phyloP scores from a whole-genome alignment of 2,888 invertebrate genomes.

The Emmelina monodactyla region DNA sequence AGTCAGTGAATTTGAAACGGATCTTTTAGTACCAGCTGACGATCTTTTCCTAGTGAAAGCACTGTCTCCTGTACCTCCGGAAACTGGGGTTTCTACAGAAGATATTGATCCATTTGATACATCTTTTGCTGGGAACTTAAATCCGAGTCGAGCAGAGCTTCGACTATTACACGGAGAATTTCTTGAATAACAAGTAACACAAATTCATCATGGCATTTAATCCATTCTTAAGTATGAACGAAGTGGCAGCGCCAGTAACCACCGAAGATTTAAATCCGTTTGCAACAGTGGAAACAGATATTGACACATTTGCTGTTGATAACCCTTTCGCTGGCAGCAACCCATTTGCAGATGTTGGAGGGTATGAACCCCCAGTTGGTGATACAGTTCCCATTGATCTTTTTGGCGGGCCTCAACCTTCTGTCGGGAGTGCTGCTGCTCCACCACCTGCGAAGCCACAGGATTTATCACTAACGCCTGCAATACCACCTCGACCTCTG shows the following conservation, averaged over 20 bases:
- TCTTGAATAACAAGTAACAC: slow-evolving; percentile 17
- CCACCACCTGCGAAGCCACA: slow-evolving; percentile 31
- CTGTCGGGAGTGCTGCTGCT: slow-evolving; percentile 27
- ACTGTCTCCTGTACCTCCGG: slow-evolving; percentile 70
- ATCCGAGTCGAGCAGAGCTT: slow-evolving; percentile 79
- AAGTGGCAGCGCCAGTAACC: slow-evolving; percentile 60
- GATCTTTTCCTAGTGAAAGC: slow-evolving; percentile 73
- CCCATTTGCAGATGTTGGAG: slow-evolving; percentile 71
- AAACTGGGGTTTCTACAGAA: slow-evolving; percentile 27
- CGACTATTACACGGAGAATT: slow-evolving; percentile 82
- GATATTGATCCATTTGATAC: slow-evolving; percentile 86
- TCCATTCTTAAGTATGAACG: slow-evolving; percentile 81
- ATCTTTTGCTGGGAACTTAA: slow-evolving; percentile 76
- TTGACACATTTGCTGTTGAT: slow-evolving; percentile 39
- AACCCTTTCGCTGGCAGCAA: slow-evolving; percentile 80
- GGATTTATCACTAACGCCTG: slow-evolving; percentile 36
- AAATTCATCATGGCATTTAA: slow-evolving; percentile 75
- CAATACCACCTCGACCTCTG: slow-evolving; percentile 67
- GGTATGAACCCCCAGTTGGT: slow-evolving; percentile 39
- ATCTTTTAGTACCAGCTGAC: slow-evolving; percentile 57
- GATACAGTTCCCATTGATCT: slow-evolving; percentile 50
- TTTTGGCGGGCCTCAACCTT: slow-evolving; percentile 41
- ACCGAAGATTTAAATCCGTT: slow-evolving; percentile 73
- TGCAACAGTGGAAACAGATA: slow-evolving; percentile 60
- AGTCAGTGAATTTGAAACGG: slow-evolving; percentile 39